A percentile compares a stretch with the other conserved stretches of the same genome.
Conservation (phyloP, 2,888 invertebrate species). For the Elgonia sp. region DNA sequence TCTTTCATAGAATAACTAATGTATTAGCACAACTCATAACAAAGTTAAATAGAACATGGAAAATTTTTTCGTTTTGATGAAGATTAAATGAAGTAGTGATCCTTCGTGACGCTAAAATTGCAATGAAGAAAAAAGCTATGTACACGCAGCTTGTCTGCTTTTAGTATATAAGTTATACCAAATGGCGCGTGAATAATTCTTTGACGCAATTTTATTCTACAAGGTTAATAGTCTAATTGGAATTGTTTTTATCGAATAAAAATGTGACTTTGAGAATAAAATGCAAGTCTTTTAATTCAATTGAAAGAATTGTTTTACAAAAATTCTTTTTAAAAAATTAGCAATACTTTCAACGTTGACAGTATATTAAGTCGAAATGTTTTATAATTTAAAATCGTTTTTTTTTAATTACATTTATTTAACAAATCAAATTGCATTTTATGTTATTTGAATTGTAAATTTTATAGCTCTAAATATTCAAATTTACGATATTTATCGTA, state of each 20-base stretch:
- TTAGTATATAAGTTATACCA: conserved; percentile 43
- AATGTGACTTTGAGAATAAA: conserved; percentile 1
- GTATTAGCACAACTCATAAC: conserved; percentile 40
- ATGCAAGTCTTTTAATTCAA: conserved; percentile 26
- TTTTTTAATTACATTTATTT: too few species aligned
- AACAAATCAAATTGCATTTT: too few species aligned
- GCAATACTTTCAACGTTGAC: too few species aligned
- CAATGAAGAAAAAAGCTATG: conserved; percentile 47
- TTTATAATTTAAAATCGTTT: too few species aligned
- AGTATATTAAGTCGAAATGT: too few species aligned
- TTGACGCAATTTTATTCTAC: conserved; percentile 21
- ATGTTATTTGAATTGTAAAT: too few species aligned
- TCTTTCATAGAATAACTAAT: conserved; percentile 11
- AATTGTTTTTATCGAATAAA: conserved; percentile 31
- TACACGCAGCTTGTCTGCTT: conserved; percentile 20
- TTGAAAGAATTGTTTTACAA: background rate
- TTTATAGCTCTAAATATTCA: too few species aligned
- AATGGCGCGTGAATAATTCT: conserved; percentile 50
- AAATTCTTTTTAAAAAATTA: background rate
- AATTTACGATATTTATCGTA: too few species aligned
- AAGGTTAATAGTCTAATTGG: conserved; percentile 48
- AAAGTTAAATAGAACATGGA: conserved; percentile 27
- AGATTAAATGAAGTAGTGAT: conserved; percentile 56
- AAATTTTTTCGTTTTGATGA: conserved; percentile 46
- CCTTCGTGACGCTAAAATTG: conserved; percentile 49